Evolutionary conservation across 2,113 vertebrate genomes (phyloP), one percentile per base, ranked within the genome.

Genomic region (Lutjanus erythropterus): DNA sequence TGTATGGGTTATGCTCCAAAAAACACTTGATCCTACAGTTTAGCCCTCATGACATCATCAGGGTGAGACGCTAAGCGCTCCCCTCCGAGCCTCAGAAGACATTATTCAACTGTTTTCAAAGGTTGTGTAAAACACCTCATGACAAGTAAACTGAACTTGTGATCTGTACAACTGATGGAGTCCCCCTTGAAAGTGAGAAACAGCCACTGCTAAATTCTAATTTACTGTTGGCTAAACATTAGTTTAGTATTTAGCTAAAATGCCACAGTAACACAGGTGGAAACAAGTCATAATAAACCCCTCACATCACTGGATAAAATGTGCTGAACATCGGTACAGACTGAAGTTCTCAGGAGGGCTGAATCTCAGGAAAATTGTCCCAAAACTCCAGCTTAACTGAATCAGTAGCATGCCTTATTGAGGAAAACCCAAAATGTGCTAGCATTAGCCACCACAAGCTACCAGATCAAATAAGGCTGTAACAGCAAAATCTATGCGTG

Each of bases 31-130:
- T n/a, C 31, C 2, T n/a, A 31, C 12, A 31, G 21, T 50, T 42
- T n/a, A 25, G 23, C 37, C 49, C 21, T n/a, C 4, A 25, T 65
- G 61, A 47, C 37, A 62, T 78, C 46, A 62, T 61, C 47, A 64
- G n/a, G 11, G 49, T 35, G 3, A 2, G 11, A 41, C 47, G 23
- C 18, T 18, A 11, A 23, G 27, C 6, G 44, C 18, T 23, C n/a
- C 37, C 6, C 9, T 9, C 37, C 6, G 37, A 39, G 37, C 37
- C 37, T 21, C 18, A 47, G 42, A 44, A 18, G 16, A 18, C 41
- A 44, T 44, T 4, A 39, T 39, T 8, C 37, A 39, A 39, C 14
- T n/a, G 0, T n/a, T 37, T 59, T 42, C 14, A 27, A 3, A 27
- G 7, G 41, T 16, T 46, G 61, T 9, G 41, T 42, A 42, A 27